These are phyloP conservation scores for Sturnus vulgaris DNA, from an alignment of 2,113 vertebrate genomes.

Conservation along the genomic window DNA sequence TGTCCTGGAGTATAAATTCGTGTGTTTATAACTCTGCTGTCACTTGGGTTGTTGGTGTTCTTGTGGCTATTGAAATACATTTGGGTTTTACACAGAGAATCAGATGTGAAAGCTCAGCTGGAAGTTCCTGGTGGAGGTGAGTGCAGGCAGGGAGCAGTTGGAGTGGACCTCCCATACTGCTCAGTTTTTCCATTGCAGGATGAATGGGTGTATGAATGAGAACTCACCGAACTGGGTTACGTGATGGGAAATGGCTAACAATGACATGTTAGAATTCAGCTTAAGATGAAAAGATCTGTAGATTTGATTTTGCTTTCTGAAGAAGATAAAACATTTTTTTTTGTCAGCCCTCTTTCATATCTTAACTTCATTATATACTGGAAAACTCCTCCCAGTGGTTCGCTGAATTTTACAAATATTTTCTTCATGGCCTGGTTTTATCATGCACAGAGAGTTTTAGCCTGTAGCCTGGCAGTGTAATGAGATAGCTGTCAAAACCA, in stretches of 20 bases:
- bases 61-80: not conserved
- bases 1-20: not conserved
- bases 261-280: not conserved
- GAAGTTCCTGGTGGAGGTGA: not conserved
- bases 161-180: not conserved
- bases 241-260: not conserved
- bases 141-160: not conserved
- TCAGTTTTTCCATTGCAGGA: not conserved
- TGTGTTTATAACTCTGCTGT: not conserved
- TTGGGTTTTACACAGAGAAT: not conserved
- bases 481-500: conserved; percentile 41
- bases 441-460: conserved; percentile 5
- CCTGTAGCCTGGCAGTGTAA: conserved; percentile 56
- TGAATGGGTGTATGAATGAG: not conserved
- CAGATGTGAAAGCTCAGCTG: not conserved
- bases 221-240: not conserved
- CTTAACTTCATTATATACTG: not conserved
- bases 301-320: not conserved
- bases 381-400: not conserved
- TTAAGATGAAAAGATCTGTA: not conserved
- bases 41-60: not conserved
- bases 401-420: not conserved
- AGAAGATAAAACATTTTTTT: not conserved
- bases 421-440: conserved; percentile 40
- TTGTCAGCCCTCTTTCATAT: not conserved